Evolutionary conservation across 53 echinoderm and acorn worm genomes (phyloP), one percentile per base, ranked within the genome.

Genomic region (Stichopus horrens): DNA sequence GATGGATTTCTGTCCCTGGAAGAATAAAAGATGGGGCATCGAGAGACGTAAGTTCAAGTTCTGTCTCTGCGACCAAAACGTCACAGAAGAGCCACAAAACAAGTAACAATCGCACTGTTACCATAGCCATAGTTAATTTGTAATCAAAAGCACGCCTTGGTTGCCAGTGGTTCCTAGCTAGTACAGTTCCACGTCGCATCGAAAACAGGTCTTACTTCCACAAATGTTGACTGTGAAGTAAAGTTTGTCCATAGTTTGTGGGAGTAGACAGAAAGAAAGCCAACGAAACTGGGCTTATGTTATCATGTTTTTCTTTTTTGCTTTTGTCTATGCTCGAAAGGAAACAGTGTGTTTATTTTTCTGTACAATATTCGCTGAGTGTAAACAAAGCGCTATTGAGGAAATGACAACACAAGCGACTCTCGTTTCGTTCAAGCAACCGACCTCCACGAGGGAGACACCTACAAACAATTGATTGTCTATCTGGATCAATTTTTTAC

Each of bases 291-390:
- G 18, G 71, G 18, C 19, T 71, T 71, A 71, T 71, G 71, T 59
- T 71, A 71, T 71, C 71, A 18, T 71, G 71, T 71, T 71, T 71
- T 13, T 71, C 71, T 37, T 37, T 37, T 13, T 16, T 18, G 71
- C n/a, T 7, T 4, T 71, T 71, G 71, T 71, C 71, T 71, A 71
- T 71, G 71, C 4, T 71, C 37, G 71, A 71, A 71, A 71, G 71
- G 71, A 71, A 16, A 71, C 19, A 71, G 71, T 71, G 18, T 71
- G 71, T 71, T 71, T 71, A 71, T 71, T 71, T 37, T n/a, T 71
- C 71, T 71, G 19, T n/a, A 71, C 71, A 71, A 71, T 71, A 71
- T 18, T 16, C n/a, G 18, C n/a, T 20, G 16, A 71, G 7, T 18
- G 18, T 18, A n/a, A 71, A 71, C 18, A n/a, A 71, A 71, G 19